These are phyloP conservation scores for Actinostola sp. DNA, from an alignment of 92 coral and sea anemone species.

Conservation along the genomic window DNA sequence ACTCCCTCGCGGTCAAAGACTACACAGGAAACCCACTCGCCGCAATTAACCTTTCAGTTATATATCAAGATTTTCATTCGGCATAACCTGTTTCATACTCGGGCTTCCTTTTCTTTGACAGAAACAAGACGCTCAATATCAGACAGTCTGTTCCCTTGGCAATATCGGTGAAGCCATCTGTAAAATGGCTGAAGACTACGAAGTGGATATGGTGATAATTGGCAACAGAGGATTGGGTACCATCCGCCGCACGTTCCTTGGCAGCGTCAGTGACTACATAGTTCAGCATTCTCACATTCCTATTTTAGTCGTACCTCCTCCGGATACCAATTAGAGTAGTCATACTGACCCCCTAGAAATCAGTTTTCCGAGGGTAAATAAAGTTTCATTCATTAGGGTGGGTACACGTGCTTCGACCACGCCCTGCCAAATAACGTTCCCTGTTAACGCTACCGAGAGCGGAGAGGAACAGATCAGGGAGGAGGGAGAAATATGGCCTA, in stretches of 20 bases:
- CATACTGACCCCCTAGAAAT: background rate
- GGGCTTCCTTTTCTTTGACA: background rate
- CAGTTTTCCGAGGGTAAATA: background rate
- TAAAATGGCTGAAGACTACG: conserved; percentile 66
- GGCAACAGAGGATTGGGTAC: conserved; percentile 91
- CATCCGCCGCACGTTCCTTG: conserved; percentile 86
- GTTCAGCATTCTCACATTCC: conserved; percentile 77
- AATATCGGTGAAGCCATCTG: conserved; percentile 79
- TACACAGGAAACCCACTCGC: no score
- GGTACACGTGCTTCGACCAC: background rate
- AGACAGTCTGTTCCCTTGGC: conserved; percentile 72
- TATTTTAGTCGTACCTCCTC: conserved; percentile 83
- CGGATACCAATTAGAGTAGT: background rate
- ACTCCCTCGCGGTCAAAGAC: no score
- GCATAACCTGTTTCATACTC: background rate
- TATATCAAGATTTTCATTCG: background rate
- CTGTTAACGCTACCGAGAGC: no score
- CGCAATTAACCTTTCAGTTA: no score
- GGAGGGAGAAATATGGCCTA: no score
- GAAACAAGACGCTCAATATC: conserved; percentile 16
- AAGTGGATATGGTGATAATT: conserved; percentile 75
- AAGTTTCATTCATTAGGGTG: background rate
- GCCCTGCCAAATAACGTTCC: no score
- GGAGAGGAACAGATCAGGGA: no score
- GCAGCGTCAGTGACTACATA: conserved; percentile 86